Evolutionary conservation across 2,797 vertebrate species (phyloP).

Genomic region (Sciaenops ocellatus): DNA sequence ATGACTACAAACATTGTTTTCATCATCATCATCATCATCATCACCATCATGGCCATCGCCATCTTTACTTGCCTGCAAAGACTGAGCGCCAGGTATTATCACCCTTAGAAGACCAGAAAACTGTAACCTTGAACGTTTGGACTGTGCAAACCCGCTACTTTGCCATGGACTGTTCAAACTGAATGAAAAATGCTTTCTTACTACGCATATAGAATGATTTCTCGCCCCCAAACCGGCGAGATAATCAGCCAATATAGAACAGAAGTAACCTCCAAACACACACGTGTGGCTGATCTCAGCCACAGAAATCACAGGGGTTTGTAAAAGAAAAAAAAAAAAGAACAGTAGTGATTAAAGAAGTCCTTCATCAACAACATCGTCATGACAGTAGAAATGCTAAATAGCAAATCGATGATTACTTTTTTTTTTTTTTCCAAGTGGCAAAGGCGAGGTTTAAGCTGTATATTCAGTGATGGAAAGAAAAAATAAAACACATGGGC

Average conservation of each 20-base stretch:
- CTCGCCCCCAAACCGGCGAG: conserved; percentile 80
- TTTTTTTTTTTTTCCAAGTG: conserved; percentile 84
- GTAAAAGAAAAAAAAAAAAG: conserved; percentile 64
- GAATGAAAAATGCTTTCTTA: conserved; percentile 86
- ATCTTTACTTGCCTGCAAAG: conserved; percentile 89
- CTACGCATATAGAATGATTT: conserved; percentile 78
- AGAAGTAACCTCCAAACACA: conserved; percentile 85
- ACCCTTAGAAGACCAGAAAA: conserved; percentile 88
- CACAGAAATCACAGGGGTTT: conserved; percentile 85
- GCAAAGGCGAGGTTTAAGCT: conserved; percentile 84
- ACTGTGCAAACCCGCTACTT: conserved; percentile 81
- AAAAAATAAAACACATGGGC: conserved; percentile 64
- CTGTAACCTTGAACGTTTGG: conserved; percentile 85
- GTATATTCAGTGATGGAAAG: conserved; percentile 90
- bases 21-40: conserved; percentile 52
- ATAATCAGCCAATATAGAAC: conserved; percentile 78
- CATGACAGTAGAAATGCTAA: conserved; percentile 71
- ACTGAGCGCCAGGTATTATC: conserved; percentile 87
- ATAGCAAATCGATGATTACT: conserved; percentile 73
- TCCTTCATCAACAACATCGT: conserved; percentile 71
- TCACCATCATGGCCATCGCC: conserved; percentile 56
- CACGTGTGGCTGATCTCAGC: conserved; percentile 78
- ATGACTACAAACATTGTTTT: conserved; percentile 78
- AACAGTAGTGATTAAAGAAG: conserved; percentile 71
- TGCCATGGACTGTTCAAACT: conserved; percentile 90